Evolutionary conservation across 2,888 invertebrate genomes (phyloP).

Genomic region (Julus scandinavius): DNA sequence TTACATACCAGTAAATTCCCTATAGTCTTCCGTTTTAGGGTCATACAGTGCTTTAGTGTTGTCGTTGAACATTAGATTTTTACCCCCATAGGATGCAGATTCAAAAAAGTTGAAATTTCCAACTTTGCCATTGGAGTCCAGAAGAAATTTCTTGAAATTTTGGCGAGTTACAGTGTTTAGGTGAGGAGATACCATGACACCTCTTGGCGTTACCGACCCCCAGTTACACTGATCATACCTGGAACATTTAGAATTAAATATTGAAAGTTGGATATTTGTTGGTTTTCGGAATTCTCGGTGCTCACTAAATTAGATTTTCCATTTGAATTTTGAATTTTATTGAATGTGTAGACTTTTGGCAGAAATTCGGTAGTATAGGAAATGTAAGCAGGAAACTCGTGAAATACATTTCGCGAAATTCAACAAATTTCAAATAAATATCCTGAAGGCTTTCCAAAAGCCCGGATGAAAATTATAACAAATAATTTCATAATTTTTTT

Average conservation of each 20-base stretch:
- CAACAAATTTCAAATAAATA: too few species aligned
- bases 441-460: too few species aligned
- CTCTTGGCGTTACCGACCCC: constrained; percentile 42
- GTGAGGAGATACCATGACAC: constrained; percentile 19
- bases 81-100: background rate
- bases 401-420: too few species aligned
- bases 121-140: background rate
- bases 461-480: too few species aligned
- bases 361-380: too few species aligned
- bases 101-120: background rate
- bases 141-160: constrained; percentile 5
- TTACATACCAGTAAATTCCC: constrained; percentile 25
- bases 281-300: too few species aligned
- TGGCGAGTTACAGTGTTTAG: background rate
- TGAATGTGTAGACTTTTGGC: too few species aligned
- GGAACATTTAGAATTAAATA: background rate
- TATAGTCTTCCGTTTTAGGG: constrained; percentile 35
- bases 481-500: too few species aligned
- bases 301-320: too few species aligned
- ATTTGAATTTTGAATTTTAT: too few species aligned
- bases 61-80: constrained; percentile 9
- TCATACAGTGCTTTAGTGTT: constrained; percentile 26
- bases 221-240: constrained; percentile 48
- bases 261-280: too few species aligned
- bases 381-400: too few species aligned